Evolutionary conservation across 2,797 vertebrate genomes (phyloP), one percentile per base, ranked within the genome.

Genomic region (Cryptoprocta ferox): DNA sequence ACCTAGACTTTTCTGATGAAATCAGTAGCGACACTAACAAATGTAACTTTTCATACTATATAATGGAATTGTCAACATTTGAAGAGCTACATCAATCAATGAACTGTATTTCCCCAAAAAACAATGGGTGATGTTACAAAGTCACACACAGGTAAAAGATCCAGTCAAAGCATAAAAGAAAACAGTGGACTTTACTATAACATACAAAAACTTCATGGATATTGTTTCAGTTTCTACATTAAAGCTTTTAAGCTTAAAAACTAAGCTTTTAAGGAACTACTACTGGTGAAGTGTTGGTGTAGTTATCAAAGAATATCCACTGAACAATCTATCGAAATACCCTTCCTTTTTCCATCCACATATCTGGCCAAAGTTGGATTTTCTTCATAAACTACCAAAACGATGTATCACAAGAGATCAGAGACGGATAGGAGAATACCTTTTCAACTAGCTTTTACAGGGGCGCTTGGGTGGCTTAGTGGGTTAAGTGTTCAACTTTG

Each of bases 181-280:
- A 83, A 26, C 50, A 75, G 66, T 21, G 32, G 6, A 37, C 56
- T 79, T 91, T 28, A 90, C 63, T 4, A 76, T 10, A 92, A 82
- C 8, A 12, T 83, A 28, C 11, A 32, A 71, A 76, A 95, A 70
- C 18, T 71, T 86, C 32, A 56, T 0, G 35, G 21, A 53, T 83
- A 39, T 63, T 42, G 32, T 78, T 81, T 94, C 50, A 82, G 79
- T 80, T 76, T 37, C 32, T 45, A 37, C 39, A 45, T 88, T 61
- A 73, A n/a, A n/a, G n/a, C n/a, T n/a, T n/a, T n/a, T n/a, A n/a
- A n/a, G n/a, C n/a, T n/a, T 42, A 42, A 42, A 42, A 73, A n/a
- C 37, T 87, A 89, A 89, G 42, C n/a, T 92, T 94, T 89, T 82
- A 63, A 81, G 63, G 92, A 89, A 68, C 30, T 30, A 50, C 16